Base-by-base conservation (phyloP, 2,113 vertebrate species). In the Aspiorhynchus laticeps region DNA sequence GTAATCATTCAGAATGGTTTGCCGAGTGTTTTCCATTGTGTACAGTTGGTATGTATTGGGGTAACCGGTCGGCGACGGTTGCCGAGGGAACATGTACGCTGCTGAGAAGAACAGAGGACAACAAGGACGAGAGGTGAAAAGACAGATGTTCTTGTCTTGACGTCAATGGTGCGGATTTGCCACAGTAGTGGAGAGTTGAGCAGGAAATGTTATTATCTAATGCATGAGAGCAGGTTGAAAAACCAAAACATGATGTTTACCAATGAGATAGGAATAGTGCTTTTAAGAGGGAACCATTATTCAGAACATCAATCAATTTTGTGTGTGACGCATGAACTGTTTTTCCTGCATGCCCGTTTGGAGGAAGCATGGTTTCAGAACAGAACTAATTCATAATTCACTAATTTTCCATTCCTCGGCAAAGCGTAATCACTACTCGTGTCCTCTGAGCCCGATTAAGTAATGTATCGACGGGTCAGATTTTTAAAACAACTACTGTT, bases 1-100 rank as follows among this genome's bases (percentile, higher is more conserved):
- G 91, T 99, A 99, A 92, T 99, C 98, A 0, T 99, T 99, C 33
- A 99, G 95, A 93, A 99, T 99, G 90, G 98, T 99, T 96, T 99
- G 98, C 2, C 98, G 94, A 0, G 98, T 99, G 88, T 99, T 99
- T 93, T 99, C 98, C 97, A 99, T 99, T 11, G 98, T 98, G 4
- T 99, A 99, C 89, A 99, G 95, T 93, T 99, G 98, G 90, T 99
- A 99, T 78, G 97, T 98, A 92, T 97, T 99, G 56, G 97, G 97
- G 93, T 98, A 99, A 77, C 97, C 97, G 0, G 97, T 97, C 17
- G 98, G 98, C 0, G 98, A 98, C 1, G 96, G 97, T 91, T 99
- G 98, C 90, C 98, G 95, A 79, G 96, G 96, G 92, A 99, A 99
- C 94, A 99, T 96, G 95, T 98, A 99, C 26, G 97, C 98, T 93